These are phyloP conservation scores for Gymnoscopelus braueri DNA, from an alignment of 2,797 vertebrate species.

Conservation along the genomic window DNA sequence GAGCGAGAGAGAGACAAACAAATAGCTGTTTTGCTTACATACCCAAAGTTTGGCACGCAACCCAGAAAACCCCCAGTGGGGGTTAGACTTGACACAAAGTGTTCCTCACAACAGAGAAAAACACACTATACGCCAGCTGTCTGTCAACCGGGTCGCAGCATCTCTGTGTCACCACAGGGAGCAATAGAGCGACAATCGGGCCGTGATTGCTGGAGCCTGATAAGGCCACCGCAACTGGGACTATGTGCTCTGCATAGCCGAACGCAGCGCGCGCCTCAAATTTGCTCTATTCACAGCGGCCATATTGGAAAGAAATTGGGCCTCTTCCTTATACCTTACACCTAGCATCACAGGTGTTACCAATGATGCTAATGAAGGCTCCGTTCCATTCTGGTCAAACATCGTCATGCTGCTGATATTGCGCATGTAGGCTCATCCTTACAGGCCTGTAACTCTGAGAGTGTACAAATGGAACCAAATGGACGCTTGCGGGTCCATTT, in stretches of 20 bases:
- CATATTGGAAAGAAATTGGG: no score
- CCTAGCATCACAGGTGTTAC: no score
- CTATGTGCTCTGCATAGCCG: slow-evolving; percentile 48
- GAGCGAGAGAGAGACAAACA: slow-evolving; percentile 53
- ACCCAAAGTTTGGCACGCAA: slow-evolving; percentile 75
- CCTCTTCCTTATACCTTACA: no score
- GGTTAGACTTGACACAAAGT: slow-evolving; percentile 35
- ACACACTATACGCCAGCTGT: slow-evolving; percentile 75
- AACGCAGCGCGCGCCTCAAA: no score
- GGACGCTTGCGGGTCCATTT: no score
- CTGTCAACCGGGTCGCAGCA: slow-evolving; percentile 83
- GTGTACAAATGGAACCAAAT: no score
- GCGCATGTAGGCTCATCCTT: no score
- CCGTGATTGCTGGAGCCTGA: slow-evolving; percentile 78
- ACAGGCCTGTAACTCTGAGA: no score
- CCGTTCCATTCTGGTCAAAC: no score
- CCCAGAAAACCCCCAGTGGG: slow-evolving; percentile 42
- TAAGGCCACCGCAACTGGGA: slow-evolving; percentile 75
- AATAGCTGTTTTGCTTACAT: slow-evolving; percentile 74
- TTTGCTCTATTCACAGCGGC: no score
- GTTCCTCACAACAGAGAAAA: slow-evolving; percentile 60
- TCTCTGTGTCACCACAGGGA: slow-evolving; percentile 82
- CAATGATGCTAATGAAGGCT: no score
- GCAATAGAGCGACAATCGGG: slow-evolving; percentile 81
- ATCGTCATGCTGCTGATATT: no score